These are phyloP conservation scores for Enteromius radiatus DNA, from an alignment of 2,797 vertebrate genomes.

Conservation along the genomic window DNA sequence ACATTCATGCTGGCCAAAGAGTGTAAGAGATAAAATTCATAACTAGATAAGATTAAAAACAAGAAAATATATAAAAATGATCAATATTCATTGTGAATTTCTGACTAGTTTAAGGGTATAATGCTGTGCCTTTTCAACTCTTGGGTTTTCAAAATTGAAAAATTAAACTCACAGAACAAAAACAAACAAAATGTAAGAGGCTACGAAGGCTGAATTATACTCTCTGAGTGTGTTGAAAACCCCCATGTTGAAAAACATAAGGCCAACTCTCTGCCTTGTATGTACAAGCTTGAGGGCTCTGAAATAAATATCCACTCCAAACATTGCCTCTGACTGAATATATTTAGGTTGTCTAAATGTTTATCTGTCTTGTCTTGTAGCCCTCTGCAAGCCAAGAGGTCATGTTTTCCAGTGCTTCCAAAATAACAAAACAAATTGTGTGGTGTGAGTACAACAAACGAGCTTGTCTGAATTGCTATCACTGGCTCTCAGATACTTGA, in stretches of 20 bases:
- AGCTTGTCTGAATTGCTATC: slow-evolving; percentile 42
- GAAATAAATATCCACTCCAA: slow-evolving; percentile 71
- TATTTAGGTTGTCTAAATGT: slow-evolving; percentile 82
- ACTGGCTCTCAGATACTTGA: slow-evolving; percentile 7
- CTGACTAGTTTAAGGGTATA: neutral
- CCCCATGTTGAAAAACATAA: slow-evolving; percentile 67
- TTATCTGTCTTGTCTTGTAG: slow-evolving; percentile 74
- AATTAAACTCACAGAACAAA: slow-evolving; percentile 60
- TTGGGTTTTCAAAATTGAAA: slow-evolving; percentile 32
- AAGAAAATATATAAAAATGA: neutral
- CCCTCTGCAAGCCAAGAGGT: slow-evolving; percentile 57
- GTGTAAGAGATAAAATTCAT: neutral
- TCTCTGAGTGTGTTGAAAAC: slow-evolving; percentile 67
- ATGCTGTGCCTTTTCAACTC: neutral
- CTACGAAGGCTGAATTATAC: slow-evolving; percentile 69
- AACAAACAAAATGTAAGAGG: slow-evolving; percentile 72
- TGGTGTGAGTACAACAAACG: slow-evolving; percentile 65
- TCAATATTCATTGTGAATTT: neutral
- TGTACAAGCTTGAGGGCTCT: slow-evolving; percentile 63
- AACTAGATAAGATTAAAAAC: neutral
- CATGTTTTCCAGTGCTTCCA: slow-evolving; percentile 69
- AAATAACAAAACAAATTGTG: slow-evolving; percentile 72
- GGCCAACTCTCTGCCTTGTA: slow-evolving; percentile 68
- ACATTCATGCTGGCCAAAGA: slow-evolving; percentile 18
- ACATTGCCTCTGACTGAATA: slow-evolving; percentile 66